Conservation (phyloP, 2,888 invertebrate species). For the Nymphalis polychloros region DNA sequence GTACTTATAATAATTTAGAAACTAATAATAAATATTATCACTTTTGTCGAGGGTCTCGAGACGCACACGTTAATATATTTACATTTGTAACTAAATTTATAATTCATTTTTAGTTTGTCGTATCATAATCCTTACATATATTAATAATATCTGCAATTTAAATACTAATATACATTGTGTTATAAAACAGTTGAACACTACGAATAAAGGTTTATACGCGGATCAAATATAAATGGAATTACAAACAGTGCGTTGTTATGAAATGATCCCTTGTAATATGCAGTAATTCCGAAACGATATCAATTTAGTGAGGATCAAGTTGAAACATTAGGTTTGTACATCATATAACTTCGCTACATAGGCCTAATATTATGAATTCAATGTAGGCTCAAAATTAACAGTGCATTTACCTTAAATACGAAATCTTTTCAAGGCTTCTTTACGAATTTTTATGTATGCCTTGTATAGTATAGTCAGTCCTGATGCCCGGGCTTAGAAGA, state of each 20-base stretch:
- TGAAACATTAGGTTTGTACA: conserved; percentile 5
- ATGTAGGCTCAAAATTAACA: neutral
- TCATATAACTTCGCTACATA: neutral
- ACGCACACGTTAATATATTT: no score
- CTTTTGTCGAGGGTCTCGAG: no score
- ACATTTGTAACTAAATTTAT: no score
- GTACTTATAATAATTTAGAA: no score
- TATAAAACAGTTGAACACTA: neutral
- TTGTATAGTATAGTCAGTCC: no score
- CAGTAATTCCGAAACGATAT: conserved; percentile 32
- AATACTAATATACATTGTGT: neutral
- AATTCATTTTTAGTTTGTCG: no score
- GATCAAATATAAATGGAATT: conserved; percentile 37
- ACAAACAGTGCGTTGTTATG: conserved; percentile 29
- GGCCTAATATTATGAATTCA: conserved; percentile 1
- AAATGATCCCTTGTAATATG: conserved; percentile 13
- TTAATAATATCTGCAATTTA: neutral
- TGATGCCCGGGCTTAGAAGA: no score
- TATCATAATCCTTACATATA: no score
- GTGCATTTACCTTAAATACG: no score
- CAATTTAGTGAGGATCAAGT: conserved; percentile 36
- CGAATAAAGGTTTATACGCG: conserved; percentile 13
- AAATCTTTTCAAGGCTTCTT: no score
- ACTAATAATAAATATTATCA: no score
- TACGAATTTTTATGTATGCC: no score